Conservation (phyloP, 2,113 vertebrate species). For the Lasiurus cinereus region DNA sequence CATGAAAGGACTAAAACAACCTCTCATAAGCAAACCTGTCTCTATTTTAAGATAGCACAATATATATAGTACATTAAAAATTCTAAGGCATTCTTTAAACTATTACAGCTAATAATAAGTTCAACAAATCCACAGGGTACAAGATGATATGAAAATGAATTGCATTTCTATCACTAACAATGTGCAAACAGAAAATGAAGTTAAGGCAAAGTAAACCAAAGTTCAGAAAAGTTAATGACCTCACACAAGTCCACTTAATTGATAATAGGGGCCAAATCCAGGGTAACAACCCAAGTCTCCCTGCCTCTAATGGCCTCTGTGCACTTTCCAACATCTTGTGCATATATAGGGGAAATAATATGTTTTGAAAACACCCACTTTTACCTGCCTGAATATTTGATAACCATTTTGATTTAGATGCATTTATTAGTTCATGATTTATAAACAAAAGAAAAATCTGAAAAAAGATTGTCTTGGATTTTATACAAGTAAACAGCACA, state of each 20-base stretch:
- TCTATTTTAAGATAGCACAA: background rate
- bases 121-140: background rate
- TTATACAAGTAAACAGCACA: background rate
- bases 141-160: background rate
- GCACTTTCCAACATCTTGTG: background rate
- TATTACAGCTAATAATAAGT: background rate
- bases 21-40: background rate
- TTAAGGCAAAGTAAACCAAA: constrained; percentile 7
- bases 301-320: background rate
- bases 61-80: too few relatives aligned
- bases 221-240: constrained; percentile 15
- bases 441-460: background rate
- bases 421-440: background rate
- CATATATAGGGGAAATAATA: background rate
- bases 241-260: background rate
- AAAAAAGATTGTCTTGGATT: background rate
- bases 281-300: background rate
- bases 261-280: background rate
- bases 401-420: background rate
- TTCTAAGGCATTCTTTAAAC: background rate
- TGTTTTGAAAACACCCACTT: background rate
- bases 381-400: background rate
- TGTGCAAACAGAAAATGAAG: constrained; percentile 41
- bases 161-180: background rate
- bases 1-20: background rate